These are phyloP conservation scores for Coregonus clupeaformis DNA, from an alignment of 2,113 vertebrate species.

Conservation along the genomic window DNA sequence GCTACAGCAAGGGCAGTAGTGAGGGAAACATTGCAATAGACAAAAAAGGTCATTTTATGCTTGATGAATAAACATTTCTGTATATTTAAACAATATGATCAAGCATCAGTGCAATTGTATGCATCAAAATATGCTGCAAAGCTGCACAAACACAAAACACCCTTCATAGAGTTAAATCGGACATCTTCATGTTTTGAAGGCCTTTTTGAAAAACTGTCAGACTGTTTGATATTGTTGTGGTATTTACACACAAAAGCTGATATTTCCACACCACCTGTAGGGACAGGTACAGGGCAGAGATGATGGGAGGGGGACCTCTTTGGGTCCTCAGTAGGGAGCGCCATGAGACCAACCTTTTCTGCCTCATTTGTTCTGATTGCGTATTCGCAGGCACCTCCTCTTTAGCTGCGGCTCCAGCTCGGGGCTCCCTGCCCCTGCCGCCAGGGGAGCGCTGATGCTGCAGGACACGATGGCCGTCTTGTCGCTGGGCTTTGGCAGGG, in stretches of 20 bases:
- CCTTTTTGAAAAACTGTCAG: too few species aligned
- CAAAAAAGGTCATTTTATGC: background rate
- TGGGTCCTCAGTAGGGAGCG: background rate
- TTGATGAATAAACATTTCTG: too few species aligned
- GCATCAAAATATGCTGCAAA: too few species aligned
- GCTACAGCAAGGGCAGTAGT: too few species aligned
- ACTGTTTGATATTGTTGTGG: too few species aligned
- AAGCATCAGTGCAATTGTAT: too few species aligned
- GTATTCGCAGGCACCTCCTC: conserved; percentile 99
- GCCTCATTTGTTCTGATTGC: conserved; percentile 95
- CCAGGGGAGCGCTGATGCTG: conserved; percentile 85
- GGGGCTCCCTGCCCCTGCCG: conserved; percentile 82
- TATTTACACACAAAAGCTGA: too few species aligned
- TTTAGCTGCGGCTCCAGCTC: conserved; percentile 96
- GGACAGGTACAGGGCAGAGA: background rate
- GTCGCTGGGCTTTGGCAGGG: conserved; percentile 97
- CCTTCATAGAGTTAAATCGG: too few species aligned
- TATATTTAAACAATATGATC: too few species aligned
- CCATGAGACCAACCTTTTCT: conserved; percentile 80
- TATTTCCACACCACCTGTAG: too few species aligned
- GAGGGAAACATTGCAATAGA: background rate
- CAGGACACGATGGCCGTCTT: conserved; percentile 87
- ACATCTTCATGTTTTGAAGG: too few species aligned
- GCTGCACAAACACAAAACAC: too few species aligned
- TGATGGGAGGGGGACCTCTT: background rate